These are phyloP conservation scores for Porites rus DNA, from an alignment of 92 coral and sea anemone genomes.

Conservation along the genomic window DNA sequence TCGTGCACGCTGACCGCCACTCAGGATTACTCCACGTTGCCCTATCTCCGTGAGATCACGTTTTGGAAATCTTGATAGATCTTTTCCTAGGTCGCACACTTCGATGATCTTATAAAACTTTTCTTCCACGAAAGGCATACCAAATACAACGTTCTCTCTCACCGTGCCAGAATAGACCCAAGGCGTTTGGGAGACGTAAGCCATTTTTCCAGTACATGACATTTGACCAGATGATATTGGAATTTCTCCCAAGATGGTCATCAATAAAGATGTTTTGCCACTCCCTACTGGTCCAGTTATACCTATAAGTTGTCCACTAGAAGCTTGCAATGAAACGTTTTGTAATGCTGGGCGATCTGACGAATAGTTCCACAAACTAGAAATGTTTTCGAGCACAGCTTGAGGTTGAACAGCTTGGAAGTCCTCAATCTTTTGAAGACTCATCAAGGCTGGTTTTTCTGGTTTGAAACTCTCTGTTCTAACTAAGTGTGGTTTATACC, in stretches of 20 bases:
- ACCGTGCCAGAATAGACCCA: slow-evolving; percentile 98
- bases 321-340: neutral
- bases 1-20: slow-evolving; percentile 60
- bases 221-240: slow-evolving; percentile 80
- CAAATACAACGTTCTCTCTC: slow-evolving; percentile 89
- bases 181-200: slow-evolving; percentile 87
- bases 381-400: neutral
- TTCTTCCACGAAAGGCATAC: slow-evolving; percentile 64
- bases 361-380: slow-evolving; percentile 7
- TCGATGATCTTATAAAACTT: slow-evolving; percentile 68
- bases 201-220: slow-evolving; percentile 72
- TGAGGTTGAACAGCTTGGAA: neutral
- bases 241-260: slow-evolving; percentile 88
- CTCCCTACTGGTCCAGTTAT: slow-evolving; percentile 56
- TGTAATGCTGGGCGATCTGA: slow-evolving; percentile 1
- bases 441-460: slow-evolving; percentile 10
- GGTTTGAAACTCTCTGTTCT: slow-evolving; percentile 17
- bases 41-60: slow-evolving; percentile 42
- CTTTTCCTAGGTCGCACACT: slow-evolving; percentile 89
- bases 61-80: slow-evolving; percentile 19
- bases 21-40: slow-evolving; percentile 41
- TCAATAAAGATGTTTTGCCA: slow-evolving; percentile 84
- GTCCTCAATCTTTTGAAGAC: neutral
- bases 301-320: slow-evolving; percentile 19
- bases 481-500: neutral